Percentiles rank a stretch among this genome's conserved stretches.
Conservation (phyloP, 2,888 invertebrate species). For the Arrhopalites spinosus region DNA sequence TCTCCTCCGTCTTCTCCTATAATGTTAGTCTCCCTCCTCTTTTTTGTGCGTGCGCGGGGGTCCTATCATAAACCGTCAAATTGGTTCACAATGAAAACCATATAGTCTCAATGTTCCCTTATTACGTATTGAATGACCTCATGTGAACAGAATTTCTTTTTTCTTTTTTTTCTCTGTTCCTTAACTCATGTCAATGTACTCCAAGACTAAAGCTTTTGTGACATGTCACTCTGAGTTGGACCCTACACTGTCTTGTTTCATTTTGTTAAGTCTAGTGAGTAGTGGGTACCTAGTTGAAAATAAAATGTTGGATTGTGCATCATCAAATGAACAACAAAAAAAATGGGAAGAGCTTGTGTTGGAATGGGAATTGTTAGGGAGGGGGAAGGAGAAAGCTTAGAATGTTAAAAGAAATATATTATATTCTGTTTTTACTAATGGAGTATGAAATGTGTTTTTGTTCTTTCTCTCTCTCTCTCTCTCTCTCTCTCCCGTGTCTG, state of each 20-base stretch:
- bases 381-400: too few species aligned
- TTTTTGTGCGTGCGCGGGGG: too few species aligned
- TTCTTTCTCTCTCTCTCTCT: neutral
- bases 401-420: too few species aligned
- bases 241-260: too few species aligned
- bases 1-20: neutral
- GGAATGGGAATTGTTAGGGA: neutral
- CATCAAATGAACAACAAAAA: neutral
- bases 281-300: too few species aligned
- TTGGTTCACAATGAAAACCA: slow-evolving; percentile 48
- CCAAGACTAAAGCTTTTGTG: too few species aligned
- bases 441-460: neutral
- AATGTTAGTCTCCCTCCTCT: neutral
- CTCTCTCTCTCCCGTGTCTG: neutral
- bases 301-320: neutral
- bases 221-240: too few species aligned
- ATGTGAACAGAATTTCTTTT: slow-evolving; percentile 16
- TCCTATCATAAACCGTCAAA: slow-evolving; percentile 45
- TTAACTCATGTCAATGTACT: neutral
- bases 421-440: too few species aligned
- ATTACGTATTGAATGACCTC: slow-evolving; percentile 32
- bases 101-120: slow-evolving; percentile 16
- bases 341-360: neutral
- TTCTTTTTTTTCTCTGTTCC: neutral
- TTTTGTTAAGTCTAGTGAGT: too few species aligned